phyloP scores from a whole-genome alignment of 1,140 invertebrate species.

The Littorina saxatilis region DNA sequence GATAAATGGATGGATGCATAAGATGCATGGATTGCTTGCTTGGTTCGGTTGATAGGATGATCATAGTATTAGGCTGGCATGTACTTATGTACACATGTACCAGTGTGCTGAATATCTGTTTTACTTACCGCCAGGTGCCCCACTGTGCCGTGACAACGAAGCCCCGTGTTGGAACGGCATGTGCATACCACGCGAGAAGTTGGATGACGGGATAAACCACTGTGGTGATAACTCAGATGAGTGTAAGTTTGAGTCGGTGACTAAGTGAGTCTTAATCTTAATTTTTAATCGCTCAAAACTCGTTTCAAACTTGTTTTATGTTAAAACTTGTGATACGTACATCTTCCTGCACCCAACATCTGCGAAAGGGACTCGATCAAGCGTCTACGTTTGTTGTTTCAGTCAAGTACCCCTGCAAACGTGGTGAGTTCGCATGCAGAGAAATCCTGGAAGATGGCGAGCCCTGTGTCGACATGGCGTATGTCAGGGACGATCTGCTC shows the following conservation, averaged over 20 bases:
- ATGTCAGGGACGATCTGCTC: neutral
- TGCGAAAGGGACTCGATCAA: too few relatives aligned
- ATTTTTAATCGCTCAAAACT: too few relatives aligned
- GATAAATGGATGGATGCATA: too few relatives aligned
- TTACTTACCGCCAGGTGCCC: slow-evolving; percentile 33
- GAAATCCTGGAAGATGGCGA: neutral
- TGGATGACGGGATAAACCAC: slow-evolving; percentile 57
- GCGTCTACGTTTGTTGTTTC: neutral
- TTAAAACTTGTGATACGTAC: too few relatives aligned
- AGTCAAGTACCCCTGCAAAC: slow-evolving; percentile 33
- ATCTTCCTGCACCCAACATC: too few relatives aligned
- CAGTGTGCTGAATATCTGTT: too few relatives aligned
- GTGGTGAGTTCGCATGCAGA: slow-evolving; percentile 26
- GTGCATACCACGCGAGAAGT: slow-evolving; percentile 49
- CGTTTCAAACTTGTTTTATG: too few relatives aligned
- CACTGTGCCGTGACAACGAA: slow-evolving; percentile 32
- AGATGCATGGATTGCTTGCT: too few relatives aligned
- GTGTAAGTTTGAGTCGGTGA: slow-evolving; percentile 36
- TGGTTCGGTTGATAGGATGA: too few relatives aligned
- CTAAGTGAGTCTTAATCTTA: too few relatives aligned
- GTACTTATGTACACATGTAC: too few relatives aligned
- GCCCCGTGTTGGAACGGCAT: slow-evolving; percentile 52
- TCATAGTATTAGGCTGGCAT: too few relatives aligned
- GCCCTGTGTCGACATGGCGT: slow-evolving; percentile 9
- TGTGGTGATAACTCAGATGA: slow-evolving; percentile 64